phyloP scores from a whole-genome alignment of 1,140 invertebrate species.

The Lasioglossum albipes region DNA sequence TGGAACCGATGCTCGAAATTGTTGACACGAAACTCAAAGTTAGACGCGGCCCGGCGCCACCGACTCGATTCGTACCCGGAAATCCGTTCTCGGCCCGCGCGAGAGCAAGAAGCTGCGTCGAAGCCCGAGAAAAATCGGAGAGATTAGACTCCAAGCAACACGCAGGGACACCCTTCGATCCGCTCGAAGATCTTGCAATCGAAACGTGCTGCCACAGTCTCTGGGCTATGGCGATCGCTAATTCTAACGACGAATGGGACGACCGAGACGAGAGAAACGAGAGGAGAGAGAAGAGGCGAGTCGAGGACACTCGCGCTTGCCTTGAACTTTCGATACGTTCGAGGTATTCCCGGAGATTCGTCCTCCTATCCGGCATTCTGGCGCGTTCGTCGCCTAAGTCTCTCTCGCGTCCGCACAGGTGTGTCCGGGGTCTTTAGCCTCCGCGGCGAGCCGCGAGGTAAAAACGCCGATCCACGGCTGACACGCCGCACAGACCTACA shows the following conservation, averaged over 20 bases:
- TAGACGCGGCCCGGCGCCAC: conserved; percentile 37
- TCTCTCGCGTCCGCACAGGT: conserved; percentile 59
- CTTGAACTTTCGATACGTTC: conserved; percentile 66
- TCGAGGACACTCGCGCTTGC: conserved; percentile 36
- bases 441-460: conserved; percentile 27
- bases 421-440: conserved; percentile 67
- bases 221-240: neutral
- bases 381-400: conserved; percentile 48
- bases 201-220: no score
- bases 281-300: neutral
- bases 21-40: conserved; percentile 38
- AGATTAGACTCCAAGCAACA: no score
- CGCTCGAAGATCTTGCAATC: no score
- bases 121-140: neutral
- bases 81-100: no score
- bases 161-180: no score
- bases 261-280: no score
- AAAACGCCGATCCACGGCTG: conserved; percentile 23
- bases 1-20: conserved; percentile 18
- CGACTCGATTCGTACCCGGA: conserved; percentile 10
- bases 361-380: conserved; percentile 61
- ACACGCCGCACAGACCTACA: neutral
- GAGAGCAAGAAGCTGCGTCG: neutral
- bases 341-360: conserved; percentile 55
- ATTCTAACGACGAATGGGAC: neutral